Evolutionary conservation across 2,888 invertebrate species (phyloP).

Genomic region (Apamea monoglypha): DNA sequence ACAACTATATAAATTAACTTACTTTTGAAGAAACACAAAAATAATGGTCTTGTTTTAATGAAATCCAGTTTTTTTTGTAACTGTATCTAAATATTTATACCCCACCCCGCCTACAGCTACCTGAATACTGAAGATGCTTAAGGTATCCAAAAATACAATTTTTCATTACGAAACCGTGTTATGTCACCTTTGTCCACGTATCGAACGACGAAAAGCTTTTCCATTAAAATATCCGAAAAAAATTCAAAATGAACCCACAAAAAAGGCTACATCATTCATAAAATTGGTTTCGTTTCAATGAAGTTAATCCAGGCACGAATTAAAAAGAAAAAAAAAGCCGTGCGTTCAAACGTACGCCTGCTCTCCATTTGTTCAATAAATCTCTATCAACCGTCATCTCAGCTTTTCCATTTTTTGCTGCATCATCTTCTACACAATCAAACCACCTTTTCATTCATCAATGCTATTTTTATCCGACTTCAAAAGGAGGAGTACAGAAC

Average conservation of each 20-base stretch:
- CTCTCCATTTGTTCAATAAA: not conserved
- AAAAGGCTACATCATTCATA: slow-evolving; percentile 14
- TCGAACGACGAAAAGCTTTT: slow-evolving; percentile 19
- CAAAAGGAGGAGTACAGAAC: too few species aligned
- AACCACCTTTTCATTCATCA: not conserved
- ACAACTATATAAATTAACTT: not conserved
- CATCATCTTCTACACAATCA: not conserved
- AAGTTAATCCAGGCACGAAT: slow-evolving; percentile 9
- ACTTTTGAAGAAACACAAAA: not conserved
- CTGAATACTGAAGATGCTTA: not conserved
- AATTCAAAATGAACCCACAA: slow-evolving; percentile 4
- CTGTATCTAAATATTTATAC: not conserved
- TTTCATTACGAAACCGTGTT: slow-evolving; percentile 37
- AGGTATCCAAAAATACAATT: slow-evolving; percentile 21
- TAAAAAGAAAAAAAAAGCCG: not conserved
- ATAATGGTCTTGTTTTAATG: not conserved
- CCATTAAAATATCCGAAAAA: slow-evolving; percentile 31
- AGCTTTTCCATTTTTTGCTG: not conserved
- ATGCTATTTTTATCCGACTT: not conserved
- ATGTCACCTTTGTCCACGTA: slow-evolving; percentile 15
- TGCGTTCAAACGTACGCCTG: not conserved
- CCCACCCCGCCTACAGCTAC: too few species aligned
- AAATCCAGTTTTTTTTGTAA: not conserved
- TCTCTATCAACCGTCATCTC: not conserved
- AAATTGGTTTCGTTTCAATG: slow-evolving; percentile 38